Base-by-base conservation (phyloP, 1,140 invertebrate genomes). In the Drosophila mojavensis region DNA sequence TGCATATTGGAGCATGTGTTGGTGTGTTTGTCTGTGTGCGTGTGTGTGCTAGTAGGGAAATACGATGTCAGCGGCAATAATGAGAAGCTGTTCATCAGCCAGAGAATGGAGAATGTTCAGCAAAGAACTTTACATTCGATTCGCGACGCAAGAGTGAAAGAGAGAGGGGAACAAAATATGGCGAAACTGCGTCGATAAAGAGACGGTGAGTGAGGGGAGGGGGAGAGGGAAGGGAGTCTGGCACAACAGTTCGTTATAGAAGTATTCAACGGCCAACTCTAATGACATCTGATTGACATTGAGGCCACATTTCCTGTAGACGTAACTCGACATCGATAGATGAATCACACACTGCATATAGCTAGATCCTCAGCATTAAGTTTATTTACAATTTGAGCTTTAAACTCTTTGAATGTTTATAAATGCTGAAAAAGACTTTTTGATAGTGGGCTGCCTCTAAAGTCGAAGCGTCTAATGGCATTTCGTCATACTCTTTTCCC, bases 211-310 rank as follows among this genome's bases (percentile, higher is more conserved):
- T 15, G 43, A 7, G 4, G 2, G 43, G 43, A 7, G 4, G 2
- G 43, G 7, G 5, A 20, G 33, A 55, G 48, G 13, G 24, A 33
- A 33, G 36, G 10, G 36, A 39, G 36, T 39, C 10, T 39, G 17
- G 43, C 43, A 47, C 36, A 75, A 59, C 41, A 24, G 60, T 54
- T 60, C 58, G 10, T 39, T 26, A 33, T 33, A 33, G 7, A 33
- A 70, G 67, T 48, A 51, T 64, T 63, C 78, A 50, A 67, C 54
- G 64, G 28, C 30, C 41, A 86, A 76, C 70, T 88, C 75, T 59
- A 88, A 76, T 76, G 79, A 73, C 71, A 79, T 79, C 43, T 85
- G 79, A 85, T 76, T 88, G 83, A 82, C 75, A 79, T 85, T 76
- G 81, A 64, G 83, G 82, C 69, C 75, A 77, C 51, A 45, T 70